These are phyloP conservation scores for Tachuris rubrigastra DNA, from an alignment of 2,113 vertebrate genomes.

Conservation along the genomic window DNA sequence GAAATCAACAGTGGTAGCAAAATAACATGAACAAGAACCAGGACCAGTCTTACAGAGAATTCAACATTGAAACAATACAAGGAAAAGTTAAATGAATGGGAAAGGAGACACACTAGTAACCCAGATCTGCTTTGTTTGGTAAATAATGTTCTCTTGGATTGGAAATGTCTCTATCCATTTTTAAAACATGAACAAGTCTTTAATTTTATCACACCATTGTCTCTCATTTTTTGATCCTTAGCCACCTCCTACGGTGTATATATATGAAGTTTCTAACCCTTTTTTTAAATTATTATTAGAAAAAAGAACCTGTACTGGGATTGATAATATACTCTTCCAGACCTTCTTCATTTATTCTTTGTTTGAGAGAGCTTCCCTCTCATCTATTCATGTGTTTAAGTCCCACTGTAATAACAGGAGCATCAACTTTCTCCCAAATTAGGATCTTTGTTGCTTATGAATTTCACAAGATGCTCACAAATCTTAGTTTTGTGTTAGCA, in stretches of 20 bases:
- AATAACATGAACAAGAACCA: not conserved
- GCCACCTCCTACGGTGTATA: not conserved
- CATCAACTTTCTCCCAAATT: not conserved
- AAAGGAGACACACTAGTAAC: not conserved
- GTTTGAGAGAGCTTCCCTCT: not conserved
- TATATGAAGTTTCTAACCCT: not conserved
- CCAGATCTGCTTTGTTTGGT: not conserved
- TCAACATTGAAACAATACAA: not conserved
- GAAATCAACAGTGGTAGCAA: conserved; percentile 1
- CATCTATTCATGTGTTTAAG: not conserved
- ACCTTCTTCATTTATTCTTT: not conserved
- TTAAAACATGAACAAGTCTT: not conserved
- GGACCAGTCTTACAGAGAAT: not conserved
- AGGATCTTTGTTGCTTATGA: not conserved
- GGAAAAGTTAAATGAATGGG: not conserved
- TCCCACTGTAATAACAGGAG: not conserved
- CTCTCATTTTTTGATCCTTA: not conserved
- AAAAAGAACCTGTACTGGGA: not conserved
- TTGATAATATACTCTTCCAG: not conserved
- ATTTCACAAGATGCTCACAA: not conserved
- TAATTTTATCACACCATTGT: not conserved
- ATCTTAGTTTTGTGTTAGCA: not conserved
- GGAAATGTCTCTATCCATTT: not conserved
- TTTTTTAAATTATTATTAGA: not conserved
- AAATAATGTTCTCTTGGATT: not conserved